A percentile compares a stretch with the other conserved stretches of the same genome.
Conservation (phyloP, 2,888 invertebrate species). For the Epistrophe eligans region DNA sequence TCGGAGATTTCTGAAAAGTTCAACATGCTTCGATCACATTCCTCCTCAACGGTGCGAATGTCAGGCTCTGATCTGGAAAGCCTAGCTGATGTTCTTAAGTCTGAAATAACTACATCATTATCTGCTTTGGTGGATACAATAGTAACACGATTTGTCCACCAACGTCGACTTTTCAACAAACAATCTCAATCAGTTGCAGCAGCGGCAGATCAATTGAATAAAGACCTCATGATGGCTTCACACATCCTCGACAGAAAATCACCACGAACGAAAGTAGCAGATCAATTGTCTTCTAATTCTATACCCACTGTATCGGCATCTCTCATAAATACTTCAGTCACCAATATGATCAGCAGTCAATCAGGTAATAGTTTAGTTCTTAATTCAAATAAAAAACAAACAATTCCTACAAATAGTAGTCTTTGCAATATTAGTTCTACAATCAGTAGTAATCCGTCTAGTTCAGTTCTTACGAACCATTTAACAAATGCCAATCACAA, state of each 20-base stretch:
- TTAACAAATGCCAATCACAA: constrained; percentile 56
- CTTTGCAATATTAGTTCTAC: constrained; percentile 78
- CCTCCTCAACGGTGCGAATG: constrained; percentile 88
- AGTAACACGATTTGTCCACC: constrained; percentile 92
- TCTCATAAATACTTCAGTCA: constrained; percentile 78
- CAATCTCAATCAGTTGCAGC: constrained; percentile 91
- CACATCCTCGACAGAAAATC: constrained; percentile 93
- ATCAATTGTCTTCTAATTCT: constrained; percentile 78
- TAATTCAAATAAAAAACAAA: constrained; percentile 82
- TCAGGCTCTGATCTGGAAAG: constrained; percentile 93
- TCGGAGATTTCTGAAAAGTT: constrained; percentile 91
- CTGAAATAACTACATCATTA: constrained; percentile 93
- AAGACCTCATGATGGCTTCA: constrained; percentile 92
- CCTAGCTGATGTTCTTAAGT: constrained; percentile 95
- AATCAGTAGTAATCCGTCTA: constrained; percentile 76
- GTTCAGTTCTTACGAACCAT: constrained; percentile 56
- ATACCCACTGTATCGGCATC: constrained; percentile 76
- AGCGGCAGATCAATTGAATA: constrained; percentile 93
- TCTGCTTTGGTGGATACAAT: constrained; percentile 94
- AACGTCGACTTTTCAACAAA: constrained; percentile 90
- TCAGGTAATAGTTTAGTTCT: constrained; percentile 84
- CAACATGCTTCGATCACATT: constrained; percentile 89
- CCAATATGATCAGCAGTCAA: constrained; percentile 82
- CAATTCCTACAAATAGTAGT: constrained; percentile 82
- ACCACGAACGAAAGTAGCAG: constrained; percentile 86